Evolutionary conservation across 23 tunicate species (phyloP).

Genomic region (Ciona savignyi): DNA sequence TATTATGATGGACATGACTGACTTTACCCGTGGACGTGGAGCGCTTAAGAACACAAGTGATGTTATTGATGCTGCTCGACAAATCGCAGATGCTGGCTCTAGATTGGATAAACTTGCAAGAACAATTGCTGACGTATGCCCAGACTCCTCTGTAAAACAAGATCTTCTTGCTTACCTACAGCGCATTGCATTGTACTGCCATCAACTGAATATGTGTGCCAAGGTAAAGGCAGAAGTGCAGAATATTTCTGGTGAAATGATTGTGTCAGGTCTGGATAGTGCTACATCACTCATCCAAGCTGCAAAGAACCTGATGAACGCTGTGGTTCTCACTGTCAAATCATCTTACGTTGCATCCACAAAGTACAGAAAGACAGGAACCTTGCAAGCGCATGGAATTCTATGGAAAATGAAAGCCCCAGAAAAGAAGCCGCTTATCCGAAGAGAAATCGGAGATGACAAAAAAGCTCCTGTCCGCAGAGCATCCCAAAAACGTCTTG

Average conservation of each 20-base stretch:
- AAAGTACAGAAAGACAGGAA: constrained; percentile 55
- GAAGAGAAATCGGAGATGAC: constrained; percentile 59
- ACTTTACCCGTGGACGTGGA: constrained; percentile 95
- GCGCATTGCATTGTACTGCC: constrained; percentile 93
- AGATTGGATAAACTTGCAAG: constrained; percentile 80
- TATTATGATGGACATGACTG: constrained; percentile 99
- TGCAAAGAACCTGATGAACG: constrained; percentile 99
- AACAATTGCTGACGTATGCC: constrained; percentile 89
- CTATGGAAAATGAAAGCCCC: constrained; percentile 99
- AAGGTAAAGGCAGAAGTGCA: constrained; percentile 96
- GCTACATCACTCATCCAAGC: constrained; percentile 97
- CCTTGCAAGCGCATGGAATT: constrained; percentile 21
- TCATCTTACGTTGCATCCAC: constrained; percentile 95
- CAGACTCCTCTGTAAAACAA: constrained; percentile 78
- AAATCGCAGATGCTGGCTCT: constrained; percentile 84
- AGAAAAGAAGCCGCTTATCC: constrained; percentile 83
- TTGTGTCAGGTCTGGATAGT: constrained; percentile 90
- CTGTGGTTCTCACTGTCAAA: constrained; percentile 94
- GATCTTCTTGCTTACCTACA: constrained; percentile 88
- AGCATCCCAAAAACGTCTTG: constrained; percentile 79
- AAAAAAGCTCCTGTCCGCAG: constrained; percentile 62
- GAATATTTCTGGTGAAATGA: constrained; percentile 85
- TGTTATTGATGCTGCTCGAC: constrained; percentile 85
- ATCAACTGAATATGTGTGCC: constrained; percentile 97
- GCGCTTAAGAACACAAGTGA: constrained; percentile 82